Base-by-base conservation (phyloP, 64 coral and sea anemone species). In the Astreopora myriophthalma region DNA sequence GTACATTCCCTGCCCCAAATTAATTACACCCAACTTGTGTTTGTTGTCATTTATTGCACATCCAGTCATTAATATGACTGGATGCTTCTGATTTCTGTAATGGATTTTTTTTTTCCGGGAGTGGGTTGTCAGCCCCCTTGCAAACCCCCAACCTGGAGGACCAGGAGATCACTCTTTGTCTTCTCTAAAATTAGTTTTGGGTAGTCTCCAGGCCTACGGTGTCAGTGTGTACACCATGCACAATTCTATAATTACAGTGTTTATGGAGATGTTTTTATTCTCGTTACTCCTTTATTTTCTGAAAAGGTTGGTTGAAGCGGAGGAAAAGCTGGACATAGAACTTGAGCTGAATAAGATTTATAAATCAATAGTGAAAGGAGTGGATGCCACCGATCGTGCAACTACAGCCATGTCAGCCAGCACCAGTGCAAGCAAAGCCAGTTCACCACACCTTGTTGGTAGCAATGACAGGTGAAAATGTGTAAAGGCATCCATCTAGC, bases 331-430 rank as follows among this genome's bases (percentile, higher is more conserved):
- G 26, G 96, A 98, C 40, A 34, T 93, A 14, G 93, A 89, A 26
- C 49, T 73, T 25, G 96, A 99, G 26, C 93, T 99, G 11, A 73
- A 83, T 63, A 99, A 95, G 55, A 67, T 99, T 40, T 95, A 93
- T 84, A 95, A 95, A 86, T 68, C 92, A 20, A 90, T 93, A 63
- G 91, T 92, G 10, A 95, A 95, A 24, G 86, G 81, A 25, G 78
- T 67, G 42, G 58, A 61, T 32, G 32, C 48, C 31, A 94, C 95
- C 14, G 94, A 95, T 42, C 84, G 96, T 23, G 89, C 90, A n/a
- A 91, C 94, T 61, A 95, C 96, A 14, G 86, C 85, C 23, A 84
- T 88, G 74, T 93, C 96, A 62, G 73, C 69, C 6, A 74, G 57
- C 38, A 69, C 73, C 6, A n/a, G 71, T 0, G 68, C 69, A 11